These are phyloP conservation scores for Acropora yongei DNA, from an alignment of 64 coral and sea anemone genomes.

Conservation along the genomic window DNA sequence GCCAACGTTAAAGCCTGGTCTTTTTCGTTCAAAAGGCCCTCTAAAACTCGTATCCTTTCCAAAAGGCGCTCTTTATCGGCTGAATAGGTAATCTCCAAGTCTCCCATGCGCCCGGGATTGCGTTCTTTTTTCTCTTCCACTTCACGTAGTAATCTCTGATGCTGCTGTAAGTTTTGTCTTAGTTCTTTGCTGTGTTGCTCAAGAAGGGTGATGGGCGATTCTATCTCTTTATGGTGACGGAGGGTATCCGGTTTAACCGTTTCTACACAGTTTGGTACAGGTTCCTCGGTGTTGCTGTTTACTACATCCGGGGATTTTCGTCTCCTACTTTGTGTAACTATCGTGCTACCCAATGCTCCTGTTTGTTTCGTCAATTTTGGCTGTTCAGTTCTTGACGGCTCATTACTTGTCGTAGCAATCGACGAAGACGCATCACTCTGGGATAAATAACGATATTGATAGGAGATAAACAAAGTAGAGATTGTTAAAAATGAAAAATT, in stretches of 20 bases:
- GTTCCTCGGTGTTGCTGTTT: too few relatives aligned
- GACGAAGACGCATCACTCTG: not conserved
- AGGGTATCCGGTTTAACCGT: too few relatives aligned
- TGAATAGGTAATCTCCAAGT: conserved; percentile 19
- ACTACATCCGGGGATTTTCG: too few relatives aligned
- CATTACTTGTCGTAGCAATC: not conserved
- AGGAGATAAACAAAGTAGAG: too few relatives aligned
- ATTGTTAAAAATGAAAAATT: too few relatives aligned
- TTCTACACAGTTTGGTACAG: too few relatives aligned
- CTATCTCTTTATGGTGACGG: too few relatives aligned
- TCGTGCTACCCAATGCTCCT: too few relatives aligned
- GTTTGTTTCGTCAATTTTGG: too few relatives aligned
- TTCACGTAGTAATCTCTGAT: conserved; percentile 70
- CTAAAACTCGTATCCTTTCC: conserved; percentile 3
- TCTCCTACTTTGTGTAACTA: too few relatives aligned
- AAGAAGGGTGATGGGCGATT: conserved; percentile 75
- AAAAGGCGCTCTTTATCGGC: not conserved
- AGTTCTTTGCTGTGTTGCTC: conserved; percentile 89
- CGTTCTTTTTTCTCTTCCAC: conserved; percentile 22
- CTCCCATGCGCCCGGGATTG: not conserved
- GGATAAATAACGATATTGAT: not conserved
- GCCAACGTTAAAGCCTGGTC: conserved; percentile 2
- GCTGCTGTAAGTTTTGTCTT: conserved; percentile 74
- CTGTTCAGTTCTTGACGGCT: not conserved
- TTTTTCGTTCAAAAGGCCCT: conserved; percentile 24